Conservation (phyloP, 2,797 vertebrate species). For the Eremophila alpestris region DNA sequence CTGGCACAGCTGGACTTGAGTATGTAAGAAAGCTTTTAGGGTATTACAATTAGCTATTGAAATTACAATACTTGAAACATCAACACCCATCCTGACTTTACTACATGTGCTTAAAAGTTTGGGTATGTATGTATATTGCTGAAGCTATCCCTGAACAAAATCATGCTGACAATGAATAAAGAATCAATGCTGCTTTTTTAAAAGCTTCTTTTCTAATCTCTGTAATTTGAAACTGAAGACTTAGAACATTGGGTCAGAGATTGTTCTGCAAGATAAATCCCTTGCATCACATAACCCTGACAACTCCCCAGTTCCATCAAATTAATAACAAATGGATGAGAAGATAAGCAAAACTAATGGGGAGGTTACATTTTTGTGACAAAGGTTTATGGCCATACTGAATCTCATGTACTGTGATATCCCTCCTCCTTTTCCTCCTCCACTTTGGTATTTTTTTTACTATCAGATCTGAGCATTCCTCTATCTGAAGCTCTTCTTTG, state of each 20-base stretch:
- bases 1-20: conserved; percentile 81
- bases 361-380: conserved; percentile 80
- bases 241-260: conserved; percentile 81
- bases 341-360: conserved; percentile 83
- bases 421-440: conserved; percentile 45
- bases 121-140: conserved; percentile 62
- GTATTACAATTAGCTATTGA: conserved; percentile 77
- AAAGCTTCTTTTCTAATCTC: conserved; percentile 63
- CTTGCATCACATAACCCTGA: conserved; percentile 78
- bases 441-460: conserved; percentile 51
- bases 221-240: conserved; percentile 67
- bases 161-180: conserved; percentile 14
- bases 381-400: conserved; percentile 75
- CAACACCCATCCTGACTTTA: conserved; percentile 68
- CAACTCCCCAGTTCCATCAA: conserved; percentile 79
- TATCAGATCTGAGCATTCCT: conserved; percentile 73
- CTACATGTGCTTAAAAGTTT: conserved; percentile 63
- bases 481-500: conserved; percentile 4
- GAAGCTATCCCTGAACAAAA: conserved; percentile 68
- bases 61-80: conserved; percentile 71
- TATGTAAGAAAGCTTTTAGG: conserved; percentile 77
- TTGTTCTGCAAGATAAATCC: conserved; percentile 83
- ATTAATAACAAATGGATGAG: conserved; percentile 82
- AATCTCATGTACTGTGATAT: conserved; percentile 75
- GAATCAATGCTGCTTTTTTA: conserved; percentile 50